Evolutionary conservation across 1,140 invertebrate species (phyloP).

Genomic region (Plectus sambesii): DNA sequence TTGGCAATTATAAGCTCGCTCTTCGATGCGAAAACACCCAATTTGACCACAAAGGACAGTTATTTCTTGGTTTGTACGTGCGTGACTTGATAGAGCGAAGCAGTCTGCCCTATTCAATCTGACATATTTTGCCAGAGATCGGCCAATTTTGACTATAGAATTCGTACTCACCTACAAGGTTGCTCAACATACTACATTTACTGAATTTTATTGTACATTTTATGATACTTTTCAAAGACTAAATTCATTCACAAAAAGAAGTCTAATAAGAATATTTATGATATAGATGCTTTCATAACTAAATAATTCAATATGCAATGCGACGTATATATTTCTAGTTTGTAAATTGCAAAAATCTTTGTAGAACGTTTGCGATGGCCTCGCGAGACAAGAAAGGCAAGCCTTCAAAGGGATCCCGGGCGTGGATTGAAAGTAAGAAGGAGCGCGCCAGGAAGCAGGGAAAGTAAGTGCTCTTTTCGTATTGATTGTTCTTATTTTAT

Average conservation of each 20-base stretch:
- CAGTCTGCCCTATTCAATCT: too few relatives aligned
- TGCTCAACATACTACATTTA: too few relatives aligned
- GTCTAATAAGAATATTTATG: background rate
- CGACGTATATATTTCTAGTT: background rate
- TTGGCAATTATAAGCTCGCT: too few relatives aligned
- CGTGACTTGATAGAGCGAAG: too few relatives aligned
- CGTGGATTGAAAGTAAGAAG: slow-evolving; percentile 35
- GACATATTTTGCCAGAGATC: too few relatives aligned
- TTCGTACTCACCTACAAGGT: too few relatives aligned
- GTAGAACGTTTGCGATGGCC: slow-evolving; percentile 15
- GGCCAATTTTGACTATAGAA: too few relatives aligned
- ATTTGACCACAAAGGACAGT: too few relatives aligned
- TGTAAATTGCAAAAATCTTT: background rate
- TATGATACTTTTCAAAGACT: background rate
- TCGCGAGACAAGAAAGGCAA: slow-evolving; percentile 14
- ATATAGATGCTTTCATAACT: background rate
- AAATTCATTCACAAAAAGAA: background rate
- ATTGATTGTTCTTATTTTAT: slow-evolving; percentile 12
- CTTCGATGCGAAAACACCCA: too few relatives aligned
- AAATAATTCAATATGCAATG: too few relatives aligned
- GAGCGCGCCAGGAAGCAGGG: slow-evolving; percentile 27
- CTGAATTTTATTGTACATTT: too few relatives aligned
- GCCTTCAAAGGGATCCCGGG: slow-evolving; percentile 23
- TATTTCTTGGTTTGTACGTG: too few relatives aligned
- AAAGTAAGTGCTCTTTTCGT: slow-evolving; percentile 16